Evolutionary conservation across 2,888 invertebrate genomes (phyloP).

Genomic region (Hydrotaea diabolus): DNA sequence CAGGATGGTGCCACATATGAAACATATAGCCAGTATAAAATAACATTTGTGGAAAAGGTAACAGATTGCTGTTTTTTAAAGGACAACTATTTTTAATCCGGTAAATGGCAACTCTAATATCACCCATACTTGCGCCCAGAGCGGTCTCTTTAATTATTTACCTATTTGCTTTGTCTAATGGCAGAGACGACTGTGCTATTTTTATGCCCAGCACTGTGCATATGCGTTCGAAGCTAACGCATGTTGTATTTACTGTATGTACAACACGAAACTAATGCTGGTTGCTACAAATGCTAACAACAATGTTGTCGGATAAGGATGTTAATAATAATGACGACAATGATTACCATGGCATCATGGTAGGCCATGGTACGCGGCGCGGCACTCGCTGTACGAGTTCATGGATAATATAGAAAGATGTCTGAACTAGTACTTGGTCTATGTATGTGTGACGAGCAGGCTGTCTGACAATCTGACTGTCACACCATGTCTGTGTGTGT

Average conservation of each 20-base stretch:
- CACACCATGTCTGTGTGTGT: not conserved
- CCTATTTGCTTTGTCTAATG: too few relatives aligned
- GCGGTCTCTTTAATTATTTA: too few relatives aligned
- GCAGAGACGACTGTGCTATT: conserved; percentile 37
- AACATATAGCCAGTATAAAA: too few relatives aligned
- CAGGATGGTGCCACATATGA: too few relatives aligned
- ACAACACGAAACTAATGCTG: conserved; percentile 63
- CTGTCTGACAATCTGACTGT: conserved; percentile 3
- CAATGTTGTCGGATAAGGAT: conserved; percentile 64
- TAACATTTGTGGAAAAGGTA: too few relatives aligned
- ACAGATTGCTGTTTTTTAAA: too few relatives aligned
- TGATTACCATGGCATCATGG: conserved; percentile 34
- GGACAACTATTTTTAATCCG: too few relatives aligned
- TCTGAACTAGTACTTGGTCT: not conserved
- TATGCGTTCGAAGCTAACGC: conserved; percentile 14
- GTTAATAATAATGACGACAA: conserved; percentile 60
- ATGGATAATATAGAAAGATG: conserved; percentile 18
- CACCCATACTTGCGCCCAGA: too few relatives aligned
- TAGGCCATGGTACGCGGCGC: not conserved
- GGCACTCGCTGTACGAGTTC: too few relatives aligned
- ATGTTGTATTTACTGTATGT: conserved; percentile 54
- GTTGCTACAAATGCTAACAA: conserved; percentile 63
- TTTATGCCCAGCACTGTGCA: not conserved
- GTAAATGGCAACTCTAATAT: too few relatives aligned
- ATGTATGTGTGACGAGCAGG: not conserved